Conservation (phyloP, 2,113 vertebrate genomes). For the Thomomys bottae region DNA sequence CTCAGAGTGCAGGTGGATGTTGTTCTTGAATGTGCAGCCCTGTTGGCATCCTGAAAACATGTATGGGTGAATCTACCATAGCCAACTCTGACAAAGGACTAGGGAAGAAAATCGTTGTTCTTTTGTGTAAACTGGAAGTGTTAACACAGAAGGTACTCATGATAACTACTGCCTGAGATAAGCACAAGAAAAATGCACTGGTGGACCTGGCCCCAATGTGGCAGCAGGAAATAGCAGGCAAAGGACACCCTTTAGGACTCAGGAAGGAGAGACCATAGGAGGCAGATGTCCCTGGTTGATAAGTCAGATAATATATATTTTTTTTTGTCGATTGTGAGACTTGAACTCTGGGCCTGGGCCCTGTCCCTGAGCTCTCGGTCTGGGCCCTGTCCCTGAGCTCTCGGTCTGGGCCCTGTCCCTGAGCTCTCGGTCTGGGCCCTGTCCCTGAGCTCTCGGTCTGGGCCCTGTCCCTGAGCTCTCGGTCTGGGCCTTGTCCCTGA, state of each 20-base stretch:
- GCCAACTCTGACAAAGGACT: not conserved
- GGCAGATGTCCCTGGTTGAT: not conserved
- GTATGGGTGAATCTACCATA: not conserved
- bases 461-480: too few relatives aligned
- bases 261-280: not conserved
- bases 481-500: too few relatives aligned
- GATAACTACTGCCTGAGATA: not conserved
- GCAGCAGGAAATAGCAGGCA: not conserved
- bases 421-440: too few relatives aligned
- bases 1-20: not conserved
- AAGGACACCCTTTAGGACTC: not conserved
- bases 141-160: not conserved
- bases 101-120: not conserved
- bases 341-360: too few relatives aligned
- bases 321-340: too few relatives aligned
- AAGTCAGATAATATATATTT: not conserved
- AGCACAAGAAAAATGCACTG: not conserved
- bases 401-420: too few relatives aligned
- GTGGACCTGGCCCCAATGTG: not conserved
- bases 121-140: not conserved
- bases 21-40: not conserved
- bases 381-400: too few relatives aligned
- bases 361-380: too few relatives aligned
- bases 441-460: too few relatives aligned
- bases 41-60: not conserved